Evolutionary conservation across 2,113 vertebrate species (phyloP), one percentile per base, ranked within the genome.

Genomic region (Pristiophorus japonicus): DNA sequence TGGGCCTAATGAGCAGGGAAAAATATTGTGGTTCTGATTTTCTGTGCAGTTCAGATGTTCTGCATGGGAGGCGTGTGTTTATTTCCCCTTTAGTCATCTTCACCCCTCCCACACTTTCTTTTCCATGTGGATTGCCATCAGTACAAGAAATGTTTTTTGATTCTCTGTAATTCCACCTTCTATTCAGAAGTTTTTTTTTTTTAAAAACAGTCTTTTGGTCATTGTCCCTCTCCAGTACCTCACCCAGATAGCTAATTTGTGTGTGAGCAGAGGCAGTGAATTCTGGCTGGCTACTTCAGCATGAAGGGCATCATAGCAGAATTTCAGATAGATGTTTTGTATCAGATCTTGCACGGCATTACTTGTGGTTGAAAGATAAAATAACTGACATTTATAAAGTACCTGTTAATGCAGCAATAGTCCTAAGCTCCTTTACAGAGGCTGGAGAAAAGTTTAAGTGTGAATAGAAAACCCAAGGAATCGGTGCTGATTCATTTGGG

Each of bases 1-100:
- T 65, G 62, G n/a, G 90, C 62, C 20, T 38, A 65, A 93, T 42
- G 59, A 93, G 34, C 45, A 88, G 34, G 47, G 10, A 59, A 90
- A 59, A 90, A 90, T 90, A 59, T 59, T 59, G 51, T 90, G 90
- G 59, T 93, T 93, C 90, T 93, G 90, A 6, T 63, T 93, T 92
- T 93, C 90, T 93, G n/a, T 65, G 20, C n/a, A 42, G 59, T 16
- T 38, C 90, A 93, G 55, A 42, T 93, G 62, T 93, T 93, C 30
- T 65, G 62, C 30, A 5, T 2, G 90, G 62, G n/a, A 93, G 90
- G 90, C n/a, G 20, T 42, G 18, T 65, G n/a, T 65, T 93, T 93
- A 38, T 63, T 38, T 63, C 24, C 0, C 66, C 14, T 42, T 42
- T 20, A 42, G 62, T 66, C 27, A 30, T 2, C 85, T 88, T 30